Conservation (phyloP, 2,888 invertebrate genomes). For the Acanthosepion lycidas region DNA sequence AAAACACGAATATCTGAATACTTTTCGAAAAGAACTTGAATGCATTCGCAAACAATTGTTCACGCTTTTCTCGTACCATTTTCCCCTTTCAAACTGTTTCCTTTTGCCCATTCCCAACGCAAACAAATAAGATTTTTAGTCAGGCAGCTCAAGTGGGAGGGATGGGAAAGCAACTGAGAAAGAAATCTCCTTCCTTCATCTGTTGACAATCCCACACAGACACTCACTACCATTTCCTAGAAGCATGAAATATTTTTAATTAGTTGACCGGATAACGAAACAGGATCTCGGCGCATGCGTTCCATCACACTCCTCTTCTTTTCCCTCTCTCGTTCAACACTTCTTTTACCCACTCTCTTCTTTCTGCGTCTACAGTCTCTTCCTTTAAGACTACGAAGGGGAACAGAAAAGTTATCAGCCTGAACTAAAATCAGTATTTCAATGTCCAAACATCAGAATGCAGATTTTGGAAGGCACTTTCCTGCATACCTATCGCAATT, state of each 20-base stretch:
- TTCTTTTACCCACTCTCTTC: neutral
- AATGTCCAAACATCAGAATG: too few species aligned
- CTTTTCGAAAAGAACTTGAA: too few species aligned
- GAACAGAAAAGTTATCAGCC: too few species aligned
- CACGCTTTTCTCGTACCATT: too few species aligned
- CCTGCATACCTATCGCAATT: too few species aligned
- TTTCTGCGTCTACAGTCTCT: neutral
- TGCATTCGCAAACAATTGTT: too few species aligned
- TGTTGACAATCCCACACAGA: neutral
- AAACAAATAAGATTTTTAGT: neutral
- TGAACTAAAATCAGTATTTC: too few species aligned
- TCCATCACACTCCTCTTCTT: too few species aligned
- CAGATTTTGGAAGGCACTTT: too few species aligned
- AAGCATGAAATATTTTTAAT: neutral
- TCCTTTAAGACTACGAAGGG: too few species aligned
- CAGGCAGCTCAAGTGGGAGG: neutral
- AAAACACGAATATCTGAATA: too few species aligned
- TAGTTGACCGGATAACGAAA: neutral
- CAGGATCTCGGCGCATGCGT: neutral
- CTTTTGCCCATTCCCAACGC: neutral
- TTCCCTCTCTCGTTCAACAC: neutral
- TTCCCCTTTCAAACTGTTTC: neutral
- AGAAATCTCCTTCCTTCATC: neutral
- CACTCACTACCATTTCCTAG: neutral
- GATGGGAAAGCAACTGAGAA: neutral